Percentiles rank a stretch among this genome's conserved stretches.
These are phyloP conservation scores for Gallinago solitaria DNA, from an alignment of 2,797 vertebrate species.

Conservation along the genomic window DNA sequence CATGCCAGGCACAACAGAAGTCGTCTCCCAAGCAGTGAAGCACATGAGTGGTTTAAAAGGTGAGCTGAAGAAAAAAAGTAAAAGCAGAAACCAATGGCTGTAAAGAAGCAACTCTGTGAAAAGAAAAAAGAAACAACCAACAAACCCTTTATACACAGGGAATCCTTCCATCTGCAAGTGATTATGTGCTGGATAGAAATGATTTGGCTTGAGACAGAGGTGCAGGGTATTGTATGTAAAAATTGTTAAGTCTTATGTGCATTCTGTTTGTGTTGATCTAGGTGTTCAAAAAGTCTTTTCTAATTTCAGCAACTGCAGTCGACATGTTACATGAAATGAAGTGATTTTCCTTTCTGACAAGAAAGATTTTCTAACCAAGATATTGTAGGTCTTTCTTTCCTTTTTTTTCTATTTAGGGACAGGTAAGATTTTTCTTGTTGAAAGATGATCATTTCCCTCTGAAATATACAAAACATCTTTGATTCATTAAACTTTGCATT, in stretches of 20 bases:
- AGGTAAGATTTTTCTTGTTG: background rate
- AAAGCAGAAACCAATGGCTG: background rate
- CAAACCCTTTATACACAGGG: background rate
- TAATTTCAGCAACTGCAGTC: background rate
- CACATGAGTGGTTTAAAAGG: background rate
- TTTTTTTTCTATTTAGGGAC: background rate
- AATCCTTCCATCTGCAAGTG: background rate
- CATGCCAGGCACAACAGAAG: background rate
- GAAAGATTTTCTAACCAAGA: background rate
- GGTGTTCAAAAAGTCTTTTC: background rate
- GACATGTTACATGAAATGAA: background rate
- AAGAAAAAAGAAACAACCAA: background rate
- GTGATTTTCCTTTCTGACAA: background rate
- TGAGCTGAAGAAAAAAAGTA: background rate
- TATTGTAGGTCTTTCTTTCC: background rate
- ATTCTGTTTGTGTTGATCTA: background rate
- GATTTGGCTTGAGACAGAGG: background rate
- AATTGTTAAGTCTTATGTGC: background rate
- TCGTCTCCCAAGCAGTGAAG: background rate
- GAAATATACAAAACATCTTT: background rate
- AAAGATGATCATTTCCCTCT: background rate
- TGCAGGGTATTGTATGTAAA: background rate
- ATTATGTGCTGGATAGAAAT: background rate
- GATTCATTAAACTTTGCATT: background rate
- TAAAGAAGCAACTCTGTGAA: background rate